Evolutionary conservation across 2,113 vertebrate genomes (phyloP).

Genomic region (Bujurquina vittata): DNA sequence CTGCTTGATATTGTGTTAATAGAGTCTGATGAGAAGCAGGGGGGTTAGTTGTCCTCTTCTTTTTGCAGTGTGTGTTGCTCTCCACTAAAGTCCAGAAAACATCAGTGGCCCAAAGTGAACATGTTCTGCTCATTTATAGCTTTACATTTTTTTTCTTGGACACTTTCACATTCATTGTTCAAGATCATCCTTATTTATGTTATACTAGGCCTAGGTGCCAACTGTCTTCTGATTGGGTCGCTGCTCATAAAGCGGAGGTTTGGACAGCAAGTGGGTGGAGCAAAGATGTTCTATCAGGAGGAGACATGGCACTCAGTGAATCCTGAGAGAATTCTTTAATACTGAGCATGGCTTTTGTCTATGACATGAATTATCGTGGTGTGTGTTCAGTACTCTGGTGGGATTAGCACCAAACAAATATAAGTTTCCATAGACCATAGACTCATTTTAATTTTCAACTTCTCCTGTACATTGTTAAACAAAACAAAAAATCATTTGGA

Average conservation of each 20-base stretch:
- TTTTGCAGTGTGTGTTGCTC: neutral
- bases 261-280: neutral
- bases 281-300: no score
- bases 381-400: neutral
- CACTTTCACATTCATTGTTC: neutral
- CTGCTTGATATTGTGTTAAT: neutral
- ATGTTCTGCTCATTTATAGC: neutral
- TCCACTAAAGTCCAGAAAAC: neutral
- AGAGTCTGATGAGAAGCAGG: neutral
- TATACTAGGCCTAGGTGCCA: neutral
- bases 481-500: no score
- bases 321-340: no score
- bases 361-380: neutral
- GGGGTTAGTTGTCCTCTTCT: neutral
- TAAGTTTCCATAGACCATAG: neutral
- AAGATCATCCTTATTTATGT: neutral
- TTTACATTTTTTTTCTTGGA: neutral
- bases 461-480: no score
- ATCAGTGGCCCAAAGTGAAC: neutral
- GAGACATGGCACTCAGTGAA: no score
- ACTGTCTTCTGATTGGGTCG: neutral
- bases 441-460: neutral
- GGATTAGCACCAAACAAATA: neutral
- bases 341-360: no score
- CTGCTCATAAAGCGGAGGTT: neutral